phyloP scores from a whole-genome alignment of 2,797 vertebrate genomes.

The Platalea minor region DNA sequence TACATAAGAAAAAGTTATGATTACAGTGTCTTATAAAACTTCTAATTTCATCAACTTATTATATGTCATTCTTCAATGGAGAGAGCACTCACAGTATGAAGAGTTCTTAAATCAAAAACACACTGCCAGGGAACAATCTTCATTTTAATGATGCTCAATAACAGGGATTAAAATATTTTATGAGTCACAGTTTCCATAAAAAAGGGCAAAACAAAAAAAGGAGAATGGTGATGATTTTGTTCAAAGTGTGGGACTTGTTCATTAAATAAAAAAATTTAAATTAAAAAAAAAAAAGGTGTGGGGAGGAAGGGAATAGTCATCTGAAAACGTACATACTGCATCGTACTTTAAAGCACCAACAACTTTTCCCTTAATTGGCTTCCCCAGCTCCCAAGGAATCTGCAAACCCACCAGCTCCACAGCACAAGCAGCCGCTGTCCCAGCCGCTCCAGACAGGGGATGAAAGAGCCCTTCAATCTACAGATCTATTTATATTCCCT shows the following conservation, averaged over 20 bases:
- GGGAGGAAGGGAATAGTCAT: background rate
- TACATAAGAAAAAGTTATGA: background rate
- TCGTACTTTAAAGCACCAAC: background rate
- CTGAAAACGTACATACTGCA: background rate
- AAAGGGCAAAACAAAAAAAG: background rate
- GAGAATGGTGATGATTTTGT: background rate
- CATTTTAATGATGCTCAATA: slow-evolving; percentile 49
- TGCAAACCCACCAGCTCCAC: slow-evolving; percentile 9
- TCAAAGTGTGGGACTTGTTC: background rate
- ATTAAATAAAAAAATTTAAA: background rate
- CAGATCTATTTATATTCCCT: slow-evolving; percentile 66
- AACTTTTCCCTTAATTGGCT: slow-evolving; percentile 40
- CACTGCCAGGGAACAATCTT: slow-evolving; percentile 29
- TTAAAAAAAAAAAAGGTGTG: background rate
- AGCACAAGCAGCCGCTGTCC: slow-evolving; percentile 29
- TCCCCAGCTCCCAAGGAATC: slow-evolving; percentile 18
- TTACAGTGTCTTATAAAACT: background rate
- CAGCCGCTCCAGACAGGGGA: slow-evolving; percentile 15
- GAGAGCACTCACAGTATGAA: slow-evolving; percentile 12
- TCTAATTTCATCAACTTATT: slow-evolving; percentile 41
- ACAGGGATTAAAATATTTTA: slow-evolving; percentile 41
- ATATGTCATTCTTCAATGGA: slow-evolving; percentile 13
- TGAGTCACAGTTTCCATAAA: slow-evolving; percentile 41
- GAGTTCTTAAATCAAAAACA: slow-evolving; percentile 52
- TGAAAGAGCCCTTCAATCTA: slow-evolving; percentile 62